These are phyloP conservation scores for Arrhopalites spinosus DNA, from an alignment of 2,888 invertebrate genomes.

Conservation along the genomic window DNA sequence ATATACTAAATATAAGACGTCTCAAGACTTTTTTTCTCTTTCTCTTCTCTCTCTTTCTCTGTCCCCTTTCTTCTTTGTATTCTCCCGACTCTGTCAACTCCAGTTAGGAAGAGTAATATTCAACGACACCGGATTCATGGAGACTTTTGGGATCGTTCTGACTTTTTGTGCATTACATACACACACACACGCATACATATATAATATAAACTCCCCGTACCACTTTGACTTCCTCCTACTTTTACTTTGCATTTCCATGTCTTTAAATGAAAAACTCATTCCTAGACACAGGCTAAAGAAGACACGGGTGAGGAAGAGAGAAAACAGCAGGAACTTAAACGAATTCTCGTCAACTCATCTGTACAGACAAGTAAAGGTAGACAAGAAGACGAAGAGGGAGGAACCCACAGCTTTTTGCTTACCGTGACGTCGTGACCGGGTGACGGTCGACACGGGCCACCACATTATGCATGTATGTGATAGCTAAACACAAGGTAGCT, in stretches of 20 bases:
- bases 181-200: background rate
- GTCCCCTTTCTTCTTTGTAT: conserved; percentile 9
- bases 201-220: conserved; percentile 1
- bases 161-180: background rate
- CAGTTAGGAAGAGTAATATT: conserved; percentile 28
- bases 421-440: background rate
- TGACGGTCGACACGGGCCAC: conserved; percentile 9
- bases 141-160: background rate
- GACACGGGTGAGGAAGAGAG: background rate
- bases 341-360: conserved; percentile 14
- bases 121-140: conserved; percentile 27
- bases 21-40: background rate
- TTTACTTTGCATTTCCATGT: background rate
- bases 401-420: background rate
- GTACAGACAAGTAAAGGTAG: background rate
- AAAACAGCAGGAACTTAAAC: conserved; percentile 14
- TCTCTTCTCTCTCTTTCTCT: background rate
- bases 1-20: too few species aligned
- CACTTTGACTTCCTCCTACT: background rate
- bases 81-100: conserved; percentile 15
- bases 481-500: background rate
- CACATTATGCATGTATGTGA: conserved; percentile 13
- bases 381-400: too few species aligned
- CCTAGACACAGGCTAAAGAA: background rate
- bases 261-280: background rate